Evolutionary conservation across 2,113 vertebrate species (phyloP).

Genomic region (Prionailurus viverrinus): DNA sequence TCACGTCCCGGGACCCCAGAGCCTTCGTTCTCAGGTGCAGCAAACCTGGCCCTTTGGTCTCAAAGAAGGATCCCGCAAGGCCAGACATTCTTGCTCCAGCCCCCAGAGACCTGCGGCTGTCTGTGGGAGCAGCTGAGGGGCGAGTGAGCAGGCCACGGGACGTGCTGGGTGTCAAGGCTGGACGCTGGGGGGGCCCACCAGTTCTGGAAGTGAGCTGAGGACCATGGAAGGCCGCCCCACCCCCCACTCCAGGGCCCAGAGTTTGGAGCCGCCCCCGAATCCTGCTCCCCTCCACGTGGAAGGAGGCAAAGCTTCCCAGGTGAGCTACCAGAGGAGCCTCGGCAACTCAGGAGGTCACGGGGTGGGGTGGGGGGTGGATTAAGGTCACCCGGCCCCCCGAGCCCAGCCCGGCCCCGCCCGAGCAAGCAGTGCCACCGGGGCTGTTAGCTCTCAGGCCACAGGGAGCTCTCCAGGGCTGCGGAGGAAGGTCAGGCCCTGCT

Average conservation of each 20-base stretch:
- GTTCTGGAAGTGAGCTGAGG: neutral
- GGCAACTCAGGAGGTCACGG: neutral
- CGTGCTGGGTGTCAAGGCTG: too few species aligned
- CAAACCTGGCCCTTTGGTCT: neutral
- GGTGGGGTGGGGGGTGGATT: too few species aligned
- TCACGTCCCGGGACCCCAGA: neutral
- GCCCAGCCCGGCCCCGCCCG: neutral
- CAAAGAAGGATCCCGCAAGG: neutral
- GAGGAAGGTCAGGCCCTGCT: slow-evolving; percentile 25
- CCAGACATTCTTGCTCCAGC: fast-evolving
- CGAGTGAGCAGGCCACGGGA: fast-evolving
- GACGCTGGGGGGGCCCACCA: neutral
- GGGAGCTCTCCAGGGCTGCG: neutral
- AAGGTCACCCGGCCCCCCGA: neutral
- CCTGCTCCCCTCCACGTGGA: neutral
- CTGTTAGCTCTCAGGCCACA: neutral
- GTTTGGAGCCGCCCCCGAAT: neutral
- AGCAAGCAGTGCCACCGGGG: neutral
- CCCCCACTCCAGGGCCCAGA: neutral
- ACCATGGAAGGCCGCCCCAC: neutral
- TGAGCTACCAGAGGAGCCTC: neutral
- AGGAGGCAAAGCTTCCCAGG: neutral
- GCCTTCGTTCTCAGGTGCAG: neutral
- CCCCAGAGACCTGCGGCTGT: neutral
- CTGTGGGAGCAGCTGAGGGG: neutral